Evolutionary conservation across 2,888 invertebrate genomes (phyloP), one percentile per base, ranked within the genome.

Genomic region (Didymodactylos carnosus): DNA sequence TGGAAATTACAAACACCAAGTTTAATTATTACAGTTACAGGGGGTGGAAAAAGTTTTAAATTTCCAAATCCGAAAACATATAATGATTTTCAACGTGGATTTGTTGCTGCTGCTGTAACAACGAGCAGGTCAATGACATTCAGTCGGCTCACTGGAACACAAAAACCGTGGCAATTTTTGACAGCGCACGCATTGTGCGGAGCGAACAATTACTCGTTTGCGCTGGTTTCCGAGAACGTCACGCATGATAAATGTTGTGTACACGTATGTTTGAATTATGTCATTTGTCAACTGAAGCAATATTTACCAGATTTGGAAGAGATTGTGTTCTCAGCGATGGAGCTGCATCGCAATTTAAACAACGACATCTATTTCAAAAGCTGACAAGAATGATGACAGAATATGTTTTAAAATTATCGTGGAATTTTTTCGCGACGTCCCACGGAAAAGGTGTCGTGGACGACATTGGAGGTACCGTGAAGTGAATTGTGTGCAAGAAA

Each of bases 141-240:
- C 76, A 76, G 43, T 43, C 69, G 27, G 76, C 72, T 11, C 75
- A 76, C 41, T 76, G 76, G 76, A 39, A 70, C 39, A 72, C 75
- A 39, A 39, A 49, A n/a, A 72, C 75, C 27, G 53, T 73, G 13
- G 43, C 72, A 5, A 39, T 75, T 16, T 75, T 35, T n/a, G 49
- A 75, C 69, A 8, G 70, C 46, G 14, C 72, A 73, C 49, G 39
- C 73, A n/a, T 75, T 69, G 39, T 70, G 73, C 39, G 27, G 73
- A 25, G 70, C 72, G 23, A 25, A 25, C 8, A 75, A 29, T 23
- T 39, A 43, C 25, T 73, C 51, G 27, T 73, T 46, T 25, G 72
- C 73, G 14, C 70, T 75, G n/a, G 73, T 69, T 10, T 69, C 69
- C 7, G 70, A 75, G 25, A 27, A 46, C 39, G 14, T 69, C 4